Conservation (phyloP, 2,888 invertebrate species). For the Agrochola macilenta region DNA sequence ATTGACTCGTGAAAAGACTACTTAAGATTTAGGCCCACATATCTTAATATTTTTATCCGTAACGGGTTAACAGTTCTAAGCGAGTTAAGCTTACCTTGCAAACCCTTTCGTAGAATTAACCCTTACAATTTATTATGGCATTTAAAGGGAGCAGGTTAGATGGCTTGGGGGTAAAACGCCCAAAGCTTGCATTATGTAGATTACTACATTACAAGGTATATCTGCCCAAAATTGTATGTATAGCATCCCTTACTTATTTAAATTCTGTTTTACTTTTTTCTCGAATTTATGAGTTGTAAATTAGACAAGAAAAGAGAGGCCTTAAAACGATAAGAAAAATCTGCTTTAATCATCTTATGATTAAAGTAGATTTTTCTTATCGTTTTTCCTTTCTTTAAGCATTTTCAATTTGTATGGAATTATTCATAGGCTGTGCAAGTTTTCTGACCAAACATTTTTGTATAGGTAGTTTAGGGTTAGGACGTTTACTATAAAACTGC, state of each 20-base stretch:
- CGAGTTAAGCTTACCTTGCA: conserved; percentile 16
- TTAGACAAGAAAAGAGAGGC: background rate
- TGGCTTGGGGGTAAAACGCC: conserved; percentile 19
- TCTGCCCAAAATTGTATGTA: background rate
- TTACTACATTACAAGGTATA: background rate
- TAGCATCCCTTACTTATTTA: background rate
- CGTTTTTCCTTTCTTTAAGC: background rate
- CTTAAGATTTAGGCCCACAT: background rate
- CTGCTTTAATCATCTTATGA: no score
- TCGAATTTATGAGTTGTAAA: background rate
- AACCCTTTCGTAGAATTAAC: conserved; percentile 40
- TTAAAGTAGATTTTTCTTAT: no score
- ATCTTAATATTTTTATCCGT: conserved; percentile 13
- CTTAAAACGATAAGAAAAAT: no score
- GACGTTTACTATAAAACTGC: no score
- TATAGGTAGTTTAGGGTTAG: no score
- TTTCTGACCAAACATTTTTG: background rate
- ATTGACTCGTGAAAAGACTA: background rate
- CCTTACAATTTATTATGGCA: conserved; percentile 51
- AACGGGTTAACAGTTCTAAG: conserved; percentile 17
- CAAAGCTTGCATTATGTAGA: conserved; percentile 29
- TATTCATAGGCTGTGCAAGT: background rate
- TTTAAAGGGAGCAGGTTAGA: conserved; percentile 33
- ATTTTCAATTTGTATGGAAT: background rate
- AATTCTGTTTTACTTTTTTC: background rate